Conservation (phyloP, 92 coral and sea anemone genomes). For the Pocillopora meandrina region DNA sequence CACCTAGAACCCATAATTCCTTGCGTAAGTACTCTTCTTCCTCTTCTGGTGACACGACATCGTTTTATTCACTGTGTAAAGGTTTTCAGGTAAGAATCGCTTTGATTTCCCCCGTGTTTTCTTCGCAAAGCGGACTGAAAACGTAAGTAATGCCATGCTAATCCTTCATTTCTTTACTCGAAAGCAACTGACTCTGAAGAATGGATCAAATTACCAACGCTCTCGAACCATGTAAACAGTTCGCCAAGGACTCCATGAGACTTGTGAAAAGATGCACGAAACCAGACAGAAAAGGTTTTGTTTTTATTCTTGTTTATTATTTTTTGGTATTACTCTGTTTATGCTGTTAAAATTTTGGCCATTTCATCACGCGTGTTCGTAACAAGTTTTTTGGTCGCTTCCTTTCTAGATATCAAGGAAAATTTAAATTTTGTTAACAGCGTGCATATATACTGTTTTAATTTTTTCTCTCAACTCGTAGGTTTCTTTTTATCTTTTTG, state of each 20-base stretch:
- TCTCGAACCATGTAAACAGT: constrained; percentile 95
- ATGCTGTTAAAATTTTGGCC: too few relatives aligned
- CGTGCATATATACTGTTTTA: too few relatives aligned
- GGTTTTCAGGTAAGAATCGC: constrained; percentile 25
- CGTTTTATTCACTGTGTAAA: constrained; percentile 12
- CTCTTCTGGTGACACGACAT: constrained; percentile 87
- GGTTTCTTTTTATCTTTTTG: too few relatives aligned
- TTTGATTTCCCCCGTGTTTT: not conserved
- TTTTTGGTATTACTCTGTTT: too few relatives aligned
- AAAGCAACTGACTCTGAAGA: constrained; percentile 39
- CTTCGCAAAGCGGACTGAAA: not conserved
- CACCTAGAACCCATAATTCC: constrained; percentile 78
- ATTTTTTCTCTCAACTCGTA: too few relatives aligned
- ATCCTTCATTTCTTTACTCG: not conserved
- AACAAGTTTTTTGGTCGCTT: too few relatives aligned
- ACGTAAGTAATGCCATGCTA: not conserved
- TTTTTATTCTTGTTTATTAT: not conserved
- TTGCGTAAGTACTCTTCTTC: not conserved
- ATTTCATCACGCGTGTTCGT: too few relatives aligned
- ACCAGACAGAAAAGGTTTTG: constrained; percentile 92
- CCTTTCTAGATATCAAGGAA: too few relatives aligned
- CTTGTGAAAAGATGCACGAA: constrained; percentile 98
- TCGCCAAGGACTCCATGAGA: constrained; percentile 98
- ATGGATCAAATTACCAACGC: constrained; percentile 98
- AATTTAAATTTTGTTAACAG: too few relatives aligned